Evolutionary conservation across 2,113 vertebrate genomes (phyloP), one percentile per base, ranked within the genome.

Genomic region (Tenebrosternarchus preto): DNA sequence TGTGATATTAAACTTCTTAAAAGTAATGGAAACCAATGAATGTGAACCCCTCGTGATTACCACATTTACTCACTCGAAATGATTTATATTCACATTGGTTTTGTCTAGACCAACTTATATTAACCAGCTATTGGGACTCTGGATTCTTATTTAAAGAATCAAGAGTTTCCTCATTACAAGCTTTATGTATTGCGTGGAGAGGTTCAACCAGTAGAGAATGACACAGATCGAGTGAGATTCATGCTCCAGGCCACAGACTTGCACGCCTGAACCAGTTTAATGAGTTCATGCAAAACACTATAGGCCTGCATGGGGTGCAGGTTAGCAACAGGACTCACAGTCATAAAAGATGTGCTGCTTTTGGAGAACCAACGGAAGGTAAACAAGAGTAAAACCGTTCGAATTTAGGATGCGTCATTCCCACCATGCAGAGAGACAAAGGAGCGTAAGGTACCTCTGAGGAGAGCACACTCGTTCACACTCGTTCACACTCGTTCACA

Each of bases 391-490:
- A 67, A 55, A 61, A 43, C 12, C 43, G 15, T 50, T 50, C 43
- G 12, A 50, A 50, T 12, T 50, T 15, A 43, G 43, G 43, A 50
- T 12, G 11, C 43, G 19, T 29, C 29, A 20, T 36, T 27, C 53
- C 78, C 78, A 82, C 64, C 53, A 83, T 83, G 84, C 81, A 86
- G n/a, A 79, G 53, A 73, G 33, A 83, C 77, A 16, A 76, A 39
- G 31, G 68, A 67, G 56, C 1, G 46, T 27, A 67, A 56, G 0
- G 46, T 27, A 43, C n/a, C 7, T 60, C 77, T 29, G 20, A 36
- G 50, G 63, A 71, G n/a, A 77, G 64, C 9, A 39, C 36, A 66
- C 55, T 43, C 17, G n/a, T n/a, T n/a, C n/a, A n/a, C 50, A 9
- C 43, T 0, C 43, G 43, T 50, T 50, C 43, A 50, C 43, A 43